phyloP scores from a whole-genome alignment of 64 coral and sea anemone species.

The Dendrophyllia cribrosa region DNA sequence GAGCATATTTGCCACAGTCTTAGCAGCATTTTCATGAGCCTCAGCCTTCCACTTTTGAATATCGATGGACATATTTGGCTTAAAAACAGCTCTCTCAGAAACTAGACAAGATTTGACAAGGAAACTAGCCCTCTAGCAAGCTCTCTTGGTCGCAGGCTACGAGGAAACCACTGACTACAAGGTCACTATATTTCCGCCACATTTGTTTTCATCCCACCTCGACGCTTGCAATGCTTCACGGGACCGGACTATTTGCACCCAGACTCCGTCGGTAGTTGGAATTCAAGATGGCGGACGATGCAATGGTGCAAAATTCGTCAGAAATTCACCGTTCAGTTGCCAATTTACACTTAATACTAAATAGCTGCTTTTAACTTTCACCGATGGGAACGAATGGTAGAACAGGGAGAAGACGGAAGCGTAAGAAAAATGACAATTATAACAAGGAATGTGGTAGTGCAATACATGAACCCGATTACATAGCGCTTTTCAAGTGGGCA shows the following conservation, averaged over 20 bases:
- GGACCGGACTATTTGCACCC: not conserved
- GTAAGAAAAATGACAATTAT: not conserved
- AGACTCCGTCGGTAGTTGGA: not conserved
- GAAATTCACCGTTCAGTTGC: not conserved
- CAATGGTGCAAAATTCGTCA: not conserved
- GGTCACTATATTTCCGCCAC: not conserved
- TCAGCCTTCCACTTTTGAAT: conserved; percentile 90
- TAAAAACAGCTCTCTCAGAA: not conserved
- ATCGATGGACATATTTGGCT: conserved; percentile 79
- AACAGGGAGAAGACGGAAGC: conserved; percentile 63
- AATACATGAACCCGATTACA: conserved; percentile 59
- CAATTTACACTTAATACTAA: not conserved
- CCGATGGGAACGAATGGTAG: conserved; percentile 51
- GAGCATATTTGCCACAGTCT: conserved; percentile 91
- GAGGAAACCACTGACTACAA: too few species aligned
- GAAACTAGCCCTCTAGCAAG: not conserved
- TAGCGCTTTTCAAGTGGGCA: conserved; percentile 78
- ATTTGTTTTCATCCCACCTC: not conserved
- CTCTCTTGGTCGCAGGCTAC: too few species aligned
- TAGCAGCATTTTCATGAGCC: conserved; percentile 95
- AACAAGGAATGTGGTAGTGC: not conserved
- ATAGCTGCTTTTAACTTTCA: not conserved
- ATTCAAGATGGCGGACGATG: not conserved
- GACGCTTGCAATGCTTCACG: conserved; percentile 1
- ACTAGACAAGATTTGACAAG: not conserved